Evolutionary conservation across 2,113 vertebrate genomes (phyloP), one percentile per base, ranked within the genome.

Genomic region (Progne subis): DNA sequence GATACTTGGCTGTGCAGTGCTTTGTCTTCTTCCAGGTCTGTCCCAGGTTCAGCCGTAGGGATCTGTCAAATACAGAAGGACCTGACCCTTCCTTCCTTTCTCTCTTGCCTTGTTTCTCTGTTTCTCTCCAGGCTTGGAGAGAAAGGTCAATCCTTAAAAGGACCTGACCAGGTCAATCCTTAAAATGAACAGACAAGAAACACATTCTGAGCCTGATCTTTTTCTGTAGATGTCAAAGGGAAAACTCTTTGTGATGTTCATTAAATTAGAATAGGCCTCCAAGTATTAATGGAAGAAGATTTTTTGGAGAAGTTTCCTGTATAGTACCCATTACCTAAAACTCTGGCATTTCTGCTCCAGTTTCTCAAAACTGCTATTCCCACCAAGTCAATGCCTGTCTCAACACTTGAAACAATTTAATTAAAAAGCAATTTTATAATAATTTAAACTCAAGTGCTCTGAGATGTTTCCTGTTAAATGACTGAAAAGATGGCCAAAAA

Each of bases 401-500:
- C 41, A 72, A 10, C 71, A 47, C 32, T 70, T 53, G 70, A 91
- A 91, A 56, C 8, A 86, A 67, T 14, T 18, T 29, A 69, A 75
- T 85, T 77, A 18, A 78, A 63, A 92, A 72, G 20, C 18, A 49
- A 44, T 78, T 59, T 75, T 67, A 14, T 32, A 49, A 31, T 59
- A 8, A 72, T 85, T 85, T 85, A 79, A 80, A 85, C 46, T 69
- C 37, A 64, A 55, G 20, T 55, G 21, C 32, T 82, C n/a, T 59
- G 72, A 95, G 46, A 41, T 44, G 20, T 47, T 11, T 31, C 78
- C 71, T 72, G 25, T 52, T 72, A 50, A 61, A 28, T 88, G 25
- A 49, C 67, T 88, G 46, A 50, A 96, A 92, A 91, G 37, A 37
- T 52, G 94, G 61, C 57, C 91, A 49, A 89, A 89, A 78, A 70